These are phyloP conservation scores for Drosophila gunungcola DNA, from an alignment of 1,140 invertebrate genomes.

Conservation along the genomic window DNA sequence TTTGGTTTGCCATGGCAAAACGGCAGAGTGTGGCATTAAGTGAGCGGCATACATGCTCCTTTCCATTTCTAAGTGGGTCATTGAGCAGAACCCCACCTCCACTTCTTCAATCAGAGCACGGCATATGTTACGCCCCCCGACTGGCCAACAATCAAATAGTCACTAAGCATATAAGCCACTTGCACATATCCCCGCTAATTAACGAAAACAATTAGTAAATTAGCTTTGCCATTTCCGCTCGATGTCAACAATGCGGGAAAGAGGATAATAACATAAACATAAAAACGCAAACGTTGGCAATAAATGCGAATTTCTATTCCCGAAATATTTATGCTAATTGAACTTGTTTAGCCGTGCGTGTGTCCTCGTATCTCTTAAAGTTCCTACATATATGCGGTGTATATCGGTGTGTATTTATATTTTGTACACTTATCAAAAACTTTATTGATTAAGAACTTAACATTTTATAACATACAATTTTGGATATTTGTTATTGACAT, in stretches of 20 bases:
- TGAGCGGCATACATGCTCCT: constrained; percentile 9
- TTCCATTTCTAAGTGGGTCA: constrained; percentile 56
- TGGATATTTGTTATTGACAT: not conserved
- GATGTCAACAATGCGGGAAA: constrained; percentile 52
- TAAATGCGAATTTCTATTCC: constrained; percentile 69
- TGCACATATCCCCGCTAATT: constrained; percentile 63
- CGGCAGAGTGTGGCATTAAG: constrained; percentile 30
- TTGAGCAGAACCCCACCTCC: constrained; percentile 32
- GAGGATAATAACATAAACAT: constrained; percentile 70
- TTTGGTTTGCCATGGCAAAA: constrained; percentile 18
- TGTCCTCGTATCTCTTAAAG: constrained; percentile 40
- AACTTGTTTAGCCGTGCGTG: constrained; percentile 80
- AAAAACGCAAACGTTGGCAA: constrained; percentile 79
- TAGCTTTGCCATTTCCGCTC: constrained; percentile 64
- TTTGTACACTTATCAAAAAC: constrained; percentile 4
- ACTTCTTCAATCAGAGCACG: constrained; percentile 16
- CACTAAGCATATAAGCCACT: constrained; percentile 53
- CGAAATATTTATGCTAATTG: constrained; percentile 80
- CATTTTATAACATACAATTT: not conserved
- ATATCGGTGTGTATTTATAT: constrained; percentile 3
- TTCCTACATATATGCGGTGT: constrained; percentile 18
- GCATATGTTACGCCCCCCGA: constrained; percentile 22
- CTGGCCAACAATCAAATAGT: constrained; percentile 49
- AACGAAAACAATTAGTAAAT: constrained; percentile 82
- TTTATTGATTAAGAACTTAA: not conserved